These are phyloP conservation scores for Catostylus mosaicus DNA, from an alignment of 30 jellyfish, hydroid and myxozoan genomes.

Conservation along the genomic window DNA sequence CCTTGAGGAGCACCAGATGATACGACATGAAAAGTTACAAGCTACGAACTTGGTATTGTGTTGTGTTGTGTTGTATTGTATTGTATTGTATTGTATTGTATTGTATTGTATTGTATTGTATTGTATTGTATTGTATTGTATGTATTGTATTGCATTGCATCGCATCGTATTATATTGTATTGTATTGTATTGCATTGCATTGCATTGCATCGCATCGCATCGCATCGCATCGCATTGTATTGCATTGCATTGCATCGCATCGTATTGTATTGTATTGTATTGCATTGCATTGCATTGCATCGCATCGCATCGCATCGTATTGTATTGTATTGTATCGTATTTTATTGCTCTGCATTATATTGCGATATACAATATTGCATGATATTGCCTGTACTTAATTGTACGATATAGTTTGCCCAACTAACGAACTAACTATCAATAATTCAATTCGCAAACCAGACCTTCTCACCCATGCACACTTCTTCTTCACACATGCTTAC, in stretches of 20 bases:
- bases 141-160: too few species aligned
- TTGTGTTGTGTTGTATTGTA: neutral
- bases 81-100: neutral
- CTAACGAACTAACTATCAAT: too few species aligned
- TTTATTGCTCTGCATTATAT: neutral
- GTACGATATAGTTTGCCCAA: too few species aligned
- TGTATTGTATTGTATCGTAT: neutral
- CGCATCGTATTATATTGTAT: neutral
- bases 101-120: neutral
- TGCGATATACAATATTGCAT: neutral
- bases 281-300: neutral
- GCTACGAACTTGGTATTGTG: neutral
- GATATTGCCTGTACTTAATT: too few species aligned
- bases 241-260: neutral
- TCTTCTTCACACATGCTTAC: constrained; percentile 12
- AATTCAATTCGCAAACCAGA: too few species aligned
- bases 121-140: too few species aligned
- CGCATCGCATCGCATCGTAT: neutral
- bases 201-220: neutral
- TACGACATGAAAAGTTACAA: too few species aligned
- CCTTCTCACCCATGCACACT: too few species aligned
- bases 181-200: neutral
- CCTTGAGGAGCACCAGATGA: too few species aligned
- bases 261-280: neutral
- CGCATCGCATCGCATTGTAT: neutral